Base-by-base conservation (phyloP, 2,797 vertebrate species). In the Typhlichthys eigenmanni region DNA sequence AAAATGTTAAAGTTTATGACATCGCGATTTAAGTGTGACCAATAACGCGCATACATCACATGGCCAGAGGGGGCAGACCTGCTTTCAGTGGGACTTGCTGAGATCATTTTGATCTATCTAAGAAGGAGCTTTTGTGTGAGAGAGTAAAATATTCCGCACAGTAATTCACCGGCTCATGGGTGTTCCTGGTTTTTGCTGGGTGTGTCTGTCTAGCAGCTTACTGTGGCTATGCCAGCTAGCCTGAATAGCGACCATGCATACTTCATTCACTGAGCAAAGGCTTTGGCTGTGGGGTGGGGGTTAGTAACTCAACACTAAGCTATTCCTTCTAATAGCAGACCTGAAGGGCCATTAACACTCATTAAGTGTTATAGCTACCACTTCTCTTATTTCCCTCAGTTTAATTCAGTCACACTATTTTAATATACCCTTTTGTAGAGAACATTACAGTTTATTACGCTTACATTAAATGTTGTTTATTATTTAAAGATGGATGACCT, bases 261-360 rank as follows among this genome's bases (percentile, higher is more conserved):
- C 76, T 89, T 88, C 75, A 86, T 79, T 66, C 67, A 53, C 24
- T 4, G 2, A 34, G 62, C 51, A 78, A 68, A 62, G 14, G 53
- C 3, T 1, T 47, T 52, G 6, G 55, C 0, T 10, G 32, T 3
- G 8, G 14, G 62, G 16, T 63, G 14, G n/a, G 53, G 38, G 16
- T 16, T 17, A 52, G n/a, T 2, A 53, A n/a, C 7, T 55, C 17
- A 61, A 65, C n/a, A 7, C 56, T 24, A 24, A 3, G 24, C 3
- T 2, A 3, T 62, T 17, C 8, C 19, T 46, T 45, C 47, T 16
- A 13, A 54, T 29, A 24, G 11, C 10, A 38, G 29, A 49, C 24
- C 19, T 55, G 49, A 16, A 13, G 7, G 17, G 50, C 47, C 17
- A 50, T 32, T 19, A 47, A 13, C 6, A 2, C 19, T 47, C 34